These are phyloP conservation scores for Morone saxatilis DNA, from an alignment of 2,113 vertebrate genomes.

Conservation along the genomic window DNA sequence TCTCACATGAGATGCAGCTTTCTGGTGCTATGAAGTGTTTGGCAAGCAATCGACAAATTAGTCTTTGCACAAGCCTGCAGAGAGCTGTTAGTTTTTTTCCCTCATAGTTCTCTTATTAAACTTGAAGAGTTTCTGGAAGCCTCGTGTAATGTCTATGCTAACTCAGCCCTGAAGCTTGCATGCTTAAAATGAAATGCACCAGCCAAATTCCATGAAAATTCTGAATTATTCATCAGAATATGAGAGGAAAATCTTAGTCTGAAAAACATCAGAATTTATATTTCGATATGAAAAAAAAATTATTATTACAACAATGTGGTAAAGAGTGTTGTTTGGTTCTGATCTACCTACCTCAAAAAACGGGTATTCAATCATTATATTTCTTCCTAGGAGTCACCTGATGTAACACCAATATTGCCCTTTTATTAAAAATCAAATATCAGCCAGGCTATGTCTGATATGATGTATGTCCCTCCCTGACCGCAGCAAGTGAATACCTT, in stretches of 20 bases:
- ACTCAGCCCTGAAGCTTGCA: not conserved
- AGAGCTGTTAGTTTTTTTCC: slow-evolving; percentile 30
- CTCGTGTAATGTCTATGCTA: not conserved
- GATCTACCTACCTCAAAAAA: not conserved
- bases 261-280: not conserved
- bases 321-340: not conserved
- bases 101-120: slow-evolving; percentile 30
- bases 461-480: slow-evolving; percentile 48
- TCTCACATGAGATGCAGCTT: slow-evolving; percentile 37
- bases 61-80: slow-evolving; percentile 26
- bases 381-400: slow-evolving; percentile 24
- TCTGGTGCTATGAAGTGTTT: slow-evolving; percentile 44
- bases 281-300: not conserved
- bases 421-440: slow-evolving; percentile 70
- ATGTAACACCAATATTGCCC: slow-evolving; percentile 38
- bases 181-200: not conserved
- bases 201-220: not conserved
- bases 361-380: slow-evolving; percentile 15
- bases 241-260: not conserved
- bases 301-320: no score
- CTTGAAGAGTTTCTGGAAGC: slow-evolving; percentile 20
- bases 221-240: not conserved
- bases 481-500: slow-evolving; percentile 19
- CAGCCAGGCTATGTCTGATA: slow-evolving; percentile 30
- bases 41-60: slow-evolving; percentile 36